Evolutionary conservation across 2,888 invertebrate genomes (phyloP).

Genomic region (Scelioninae gen. 1): DNA sequence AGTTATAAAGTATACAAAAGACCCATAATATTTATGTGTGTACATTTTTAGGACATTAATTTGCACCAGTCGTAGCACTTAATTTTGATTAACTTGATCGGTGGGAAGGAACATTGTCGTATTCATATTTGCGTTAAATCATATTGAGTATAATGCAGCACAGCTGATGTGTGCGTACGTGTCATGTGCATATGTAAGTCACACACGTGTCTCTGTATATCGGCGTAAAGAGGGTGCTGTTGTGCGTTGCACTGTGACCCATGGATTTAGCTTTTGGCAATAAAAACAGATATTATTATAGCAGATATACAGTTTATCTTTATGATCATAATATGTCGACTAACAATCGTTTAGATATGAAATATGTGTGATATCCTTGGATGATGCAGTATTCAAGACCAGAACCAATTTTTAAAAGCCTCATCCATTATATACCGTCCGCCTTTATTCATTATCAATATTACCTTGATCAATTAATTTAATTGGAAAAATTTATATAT

Average conservation of each 20-base stretch:
- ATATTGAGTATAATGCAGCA: conserved; percentile 38
- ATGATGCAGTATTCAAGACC: conserved; percentile 3
- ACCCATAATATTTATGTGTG: conserved; percentile 30
- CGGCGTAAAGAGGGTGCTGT: conserved; percentile 42
- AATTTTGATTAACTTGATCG: conserved; percentile 53
- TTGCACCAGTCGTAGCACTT: conserved; percentile 44
- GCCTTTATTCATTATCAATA: too few relatives aligned
- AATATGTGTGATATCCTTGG: conserved; percentile 1
- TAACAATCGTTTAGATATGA: conserved; percentile 25
- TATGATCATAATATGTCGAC: conserved; percentile 46
- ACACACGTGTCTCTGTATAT: conserved; percentile 44
- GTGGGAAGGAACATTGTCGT: conserved; percentile 50
- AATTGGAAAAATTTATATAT: too few relatives aligned
- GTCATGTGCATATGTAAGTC: conserved; percentile 43
- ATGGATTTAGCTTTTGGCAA: conserved; percentile 34
- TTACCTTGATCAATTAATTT: too few relatives aligned
- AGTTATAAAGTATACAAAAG: too few relatives aligned
- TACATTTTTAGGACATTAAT: conserved; percentile 46
- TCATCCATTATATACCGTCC: too few relatives aligned
- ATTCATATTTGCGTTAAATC: conserved; percentile 58
- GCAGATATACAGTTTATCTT: conserved; percentile 41
- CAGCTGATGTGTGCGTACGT: conserved; percentile 33
- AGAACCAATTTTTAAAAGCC: conserved; percentile 4
- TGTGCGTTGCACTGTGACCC: conserved; percentile 34
- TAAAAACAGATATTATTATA: conserved; percentile 52